These are phyloP conservation scores for Incurvaria masculella DNA, from an alignment of 2,888 invertebrate genomes.

Conservation along the genomic window DNA sequence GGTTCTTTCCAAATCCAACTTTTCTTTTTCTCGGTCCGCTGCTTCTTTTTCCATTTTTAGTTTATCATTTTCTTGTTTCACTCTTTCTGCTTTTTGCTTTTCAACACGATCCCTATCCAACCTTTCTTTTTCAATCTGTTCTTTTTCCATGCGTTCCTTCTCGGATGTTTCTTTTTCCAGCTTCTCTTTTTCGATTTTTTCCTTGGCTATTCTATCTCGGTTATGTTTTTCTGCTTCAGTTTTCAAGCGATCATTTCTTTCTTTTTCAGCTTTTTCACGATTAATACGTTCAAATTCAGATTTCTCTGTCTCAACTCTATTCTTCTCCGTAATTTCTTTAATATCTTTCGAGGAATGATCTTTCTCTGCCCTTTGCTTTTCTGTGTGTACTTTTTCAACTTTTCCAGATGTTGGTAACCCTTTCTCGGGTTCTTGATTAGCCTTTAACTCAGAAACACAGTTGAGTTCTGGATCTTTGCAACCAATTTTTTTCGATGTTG, in stretches of 20 bases:
- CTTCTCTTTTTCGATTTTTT: slow-evolving; percentile 28
- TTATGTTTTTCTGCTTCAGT: slow-evolving; percentile 42
- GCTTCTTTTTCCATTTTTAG: slow-evolving; percentile 26
- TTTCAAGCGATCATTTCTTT: slow-evolving; percentile 35
- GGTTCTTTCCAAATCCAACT: slow-evolving; percentile 18
- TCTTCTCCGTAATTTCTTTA: slow-evolving; percentile 32
- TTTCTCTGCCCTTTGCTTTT: slow-evolving; percentile 23
- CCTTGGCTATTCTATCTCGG: slow-evolving; percentile 32
- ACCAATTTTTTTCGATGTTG: slow-evolving; percentile 19
- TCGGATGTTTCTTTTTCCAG: slow-evolving; percentile 22
- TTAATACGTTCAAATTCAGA: slow-evolving; percentile 22
- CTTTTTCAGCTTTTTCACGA: slow-evolving; percentile 32
- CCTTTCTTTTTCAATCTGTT: slow-evolving; percentile 31
- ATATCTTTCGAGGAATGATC: slow-evolving; percentile 20
- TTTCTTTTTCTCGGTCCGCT: slow-evolving; percentile 24
- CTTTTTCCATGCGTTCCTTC: slow-evolving; percentile 40
- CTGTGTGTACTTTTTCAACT: slow-evolving; percentile 38
- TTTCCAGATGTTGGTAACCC: slow-evolving; percentile 48
- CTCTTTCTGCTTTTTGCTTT: slow-evolving; percentile 31
- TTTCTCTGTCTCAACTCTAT: slow-evolving; percentile 24
- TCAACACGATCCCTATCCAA: slow-evolving; percentile 31
- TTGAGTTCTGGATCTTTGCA: slow-evolving; percentile 24
- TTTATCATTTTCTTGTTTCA: slow-evolving; percentile 33
- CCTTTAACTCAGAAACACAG: slow-evolving; percentile 27
- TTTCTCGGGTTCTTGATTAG: slow-evolving; percentile 36